phyloP scores from a whole-genome alignment of 64 coral and sea anemone species.

The Platygyra sinensis region DNA sequence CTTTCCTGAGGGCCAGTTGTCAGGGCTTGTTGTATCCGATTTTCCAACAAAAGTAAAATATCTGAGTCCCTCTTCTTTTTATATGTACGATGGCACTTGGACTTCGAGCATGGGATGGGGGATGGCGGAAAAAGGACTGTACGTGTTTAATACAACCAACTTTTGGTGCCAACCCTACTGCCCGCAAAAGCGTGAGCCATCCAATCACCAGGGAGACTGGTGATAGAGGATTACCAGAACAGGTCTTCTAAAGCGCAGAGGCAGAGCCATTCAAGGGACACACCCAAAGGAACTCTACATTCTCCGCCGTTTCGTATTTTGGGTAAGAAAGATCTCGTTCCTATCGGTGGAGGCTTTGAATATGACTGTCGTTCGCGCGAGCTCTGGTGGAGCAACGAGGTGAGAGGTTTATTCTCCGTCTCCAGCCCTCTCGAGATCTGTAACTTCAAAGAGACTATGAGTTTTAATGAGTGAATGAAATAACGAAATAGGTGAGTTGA shows the following conservation, averaged over 20 bases:
- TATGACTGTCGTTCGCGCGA: slow-evolving; percentile 15
- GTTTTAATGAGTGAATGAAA: too few species aligned
- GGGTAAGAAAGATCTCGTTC: slow-evolving; percentile 43
- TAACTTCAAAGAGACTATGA: too few species aligned
- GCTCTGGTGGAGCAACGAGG: slow-evolving; percentile 4
- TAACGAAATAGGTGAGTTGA: too few species aligned
- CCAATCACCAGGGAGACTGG: slow-evolving; percentile 25
- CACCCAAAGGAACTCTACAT: slow-evolving; percentile 22
- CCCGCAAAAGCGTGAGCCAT: neutral
- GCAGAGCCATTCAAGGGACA: slow-evolving; percentile 27
- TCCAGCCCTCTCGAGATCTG: too few species aligned
- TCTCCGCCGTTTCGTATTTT: slow-evolving; percentile 35
- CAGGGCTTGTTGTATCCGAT: too few species aligned
- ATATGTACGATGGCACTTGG: neutral
- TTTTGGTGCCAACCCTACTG: slow-evolving; percentile 22
- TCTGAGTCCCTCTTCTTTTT: too few species aligned
- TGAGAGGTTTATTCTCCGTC: neutral
- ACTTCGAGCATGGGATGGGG: slow-evolving; percentile 38
- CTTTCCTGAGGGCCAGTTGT: too few species aligned
- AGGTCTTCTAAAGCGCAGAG: neutral
- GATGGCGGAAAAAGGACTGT: slow-evolving; percentile 7
- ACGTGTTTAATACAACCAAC: slow-evolving; percentile 43
- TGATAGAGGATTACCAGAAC: neutral
- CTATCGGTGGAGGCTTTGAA: slow-evolving; percentile 58
- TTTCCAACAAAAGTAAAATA: too few species aligned